Conservation (phyloP, 2,797 vertebrate genomes). For the Enteromius radiatus region DNA sequence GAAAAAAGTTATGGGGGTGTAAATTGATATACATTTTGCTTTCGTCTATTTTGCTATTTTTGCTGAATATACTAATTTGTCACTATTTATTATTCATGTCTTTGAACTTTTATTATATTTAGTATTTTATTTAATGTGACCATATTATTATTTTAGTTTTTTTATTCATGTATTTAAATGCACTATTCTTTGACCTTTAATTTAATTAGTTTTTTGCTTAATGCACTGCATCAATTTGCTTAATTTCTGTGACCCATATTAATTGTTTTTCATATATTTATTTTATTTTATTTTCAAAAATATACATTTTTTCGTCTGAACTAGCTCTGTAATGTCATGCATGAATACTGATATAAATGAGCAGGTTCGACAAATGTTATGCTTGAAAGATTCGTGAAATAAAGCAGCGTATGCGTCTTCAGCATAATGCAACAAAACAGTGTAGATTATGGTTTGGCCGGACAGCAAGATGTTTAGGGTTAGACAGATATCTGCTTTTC, state of each 20-base stretch:
- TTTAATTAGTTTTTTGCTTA: not conserved
- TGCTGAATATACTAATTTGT: no score
- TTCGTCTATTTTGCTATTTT: no score
- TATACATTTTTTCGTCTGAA: no score
- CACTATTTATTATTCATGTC: no score
- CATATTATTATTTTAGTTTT: no score
- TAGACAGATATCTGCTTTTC: not conserved
- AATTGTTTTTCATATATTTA: no score
- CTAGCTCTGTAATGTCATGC: not conserved
- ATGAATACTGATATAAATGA: not conserved
- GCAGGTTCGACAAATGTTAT: not conserved
- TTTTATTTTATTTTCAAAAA: no score
- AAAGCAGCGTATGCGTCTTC: not conserved
- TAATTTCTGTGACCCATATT: not conserved
- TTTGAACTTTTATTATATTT: no score
- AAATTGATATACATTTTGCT: no score
- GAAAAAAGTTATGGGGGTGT: not conserved
- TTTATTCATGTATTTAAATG: no score
- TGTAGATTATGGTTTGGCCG: slow-evolving; percentile 17
- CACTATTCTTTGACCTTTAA: not conserved
- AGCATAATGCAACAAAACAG: slow-evolving; percentile 4
- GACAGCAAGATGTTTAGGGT: slow-evolving; percentile 21
- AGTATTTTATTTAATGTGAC: no score
- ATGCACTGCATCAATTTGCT: no score
- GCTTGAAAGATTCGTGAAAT: not conserved